Evolutionary conservation across 2,113 vertebrate species (phyloP).

Genomic region (Equus przewalskii): DNA sequence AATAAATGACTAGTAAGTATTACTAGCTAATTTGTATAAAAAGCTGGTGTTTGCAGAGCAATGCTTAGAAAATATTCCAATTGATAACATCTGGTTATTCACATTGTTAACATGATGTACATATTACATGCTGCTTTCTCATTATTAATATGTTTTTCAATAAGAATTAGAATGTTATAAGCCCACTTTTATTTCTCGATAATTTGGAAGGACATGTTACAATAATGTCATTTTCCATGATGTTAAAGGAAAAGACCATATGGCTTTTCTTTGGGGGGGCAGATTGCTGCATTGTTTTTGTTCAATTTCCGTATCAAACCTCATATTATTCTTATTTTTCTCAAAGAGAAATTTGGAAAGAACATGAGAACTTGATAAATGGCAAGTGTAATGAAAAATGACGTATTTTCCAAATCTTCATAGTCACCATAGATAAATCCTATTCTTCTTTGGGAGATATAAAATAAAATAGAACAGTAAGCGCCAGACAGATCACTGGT

Average conservation of each 20-base stretch:
- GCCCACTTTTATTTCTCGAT: not conserved
- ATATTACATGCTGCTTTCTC: not conserved
- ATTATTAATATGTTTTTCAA: not conserved
- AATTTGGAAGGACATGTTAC: not conserved
- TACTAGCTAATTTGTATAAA: not conserved
- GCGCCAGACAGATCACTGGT: not conserved
- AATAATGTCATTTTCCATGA: not conserved
- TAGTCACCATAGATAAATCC: not conserved
- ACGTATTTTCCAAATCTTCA: not conserved
- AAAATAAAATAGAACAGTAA: not conserved
- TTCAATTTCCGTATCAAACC: not conserved
- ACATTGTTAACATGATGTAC: not conserved
- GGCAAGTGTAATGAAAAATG: not conserved
- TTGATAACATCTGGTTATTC: conserved; percentile 9
- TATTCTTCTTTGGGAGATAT: not conserved
- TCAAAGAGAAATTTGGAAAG: not conserved
- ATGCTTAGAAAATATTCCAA: not conserved
- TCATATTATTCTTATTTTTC: not conserved
- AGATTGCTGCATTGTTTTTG: not conserved
- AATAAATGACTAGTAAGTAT: conserved; percentile 16
- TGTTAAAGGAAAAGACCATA: not conserved
- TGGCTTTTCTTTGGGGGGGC: fast-evolving
- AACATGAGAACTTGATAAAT: not conserved
- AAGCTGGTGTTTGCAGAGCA: not conserved
- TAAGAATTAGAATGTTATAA: not conserved